Conservation (phyloP, 2,888 invertebrate genomes). For the Agelastica alni region DNA sequence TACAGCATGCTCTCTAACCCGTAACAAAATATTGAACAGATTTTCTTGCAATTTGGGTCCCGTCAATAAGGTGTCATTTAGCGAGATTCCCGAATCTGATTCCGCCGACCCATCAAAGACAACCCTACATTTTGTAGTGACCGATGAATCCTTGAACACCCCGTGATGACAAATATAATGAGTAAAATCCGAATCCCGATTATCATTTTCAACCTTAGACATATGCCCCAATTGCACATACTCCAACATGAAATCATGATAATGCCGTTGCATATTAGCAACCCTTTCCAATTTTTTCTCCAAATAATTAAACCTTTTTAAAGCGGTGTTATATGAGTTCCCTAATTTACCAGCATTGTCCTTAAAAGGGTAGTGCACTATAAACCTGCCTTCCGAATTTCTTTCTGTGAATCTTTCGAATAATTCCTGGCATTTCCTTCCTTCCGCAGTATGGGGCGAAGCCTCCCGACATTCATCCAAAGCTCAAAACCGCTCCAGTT, state of each 20-base stretch:
- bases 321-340: neutral
- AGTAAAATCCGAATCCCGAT: neutral
- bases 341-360: neutral
- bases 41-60: neutral
- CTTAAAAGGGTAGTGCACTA: conserved; percentile 14
- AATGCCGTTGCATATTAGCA: neutral
- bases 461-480: conserved; percentile 12
- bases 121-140: conserved; percentile 21
- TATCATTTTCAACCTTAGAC: conserved; percentile 14
- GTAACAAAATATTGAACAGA: conserved; percentile 2
- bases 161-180: conserved; percentile 27
- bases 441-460: conserved; percentile 7
- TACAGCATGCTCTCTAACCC: neutral
- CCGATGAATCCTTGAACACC: conserved; percentile 27
- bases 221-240: conserved; percentile 20
- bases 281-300: neutral
- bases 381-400: conserved; percentile 14
- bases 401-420: conserved; percentile 10
- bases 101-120: no score
- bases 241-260: neutral
- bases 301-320: neutral
- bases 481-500: conserved; percentile 19
- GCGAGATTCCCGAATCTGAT: neutral
- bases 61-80: neutral
- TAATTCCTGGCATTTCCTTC: conserved; percentile 14